Conservation (phyloP, 1,140 invertebrate species). For the Propsilocerus akamusi region DNA sequence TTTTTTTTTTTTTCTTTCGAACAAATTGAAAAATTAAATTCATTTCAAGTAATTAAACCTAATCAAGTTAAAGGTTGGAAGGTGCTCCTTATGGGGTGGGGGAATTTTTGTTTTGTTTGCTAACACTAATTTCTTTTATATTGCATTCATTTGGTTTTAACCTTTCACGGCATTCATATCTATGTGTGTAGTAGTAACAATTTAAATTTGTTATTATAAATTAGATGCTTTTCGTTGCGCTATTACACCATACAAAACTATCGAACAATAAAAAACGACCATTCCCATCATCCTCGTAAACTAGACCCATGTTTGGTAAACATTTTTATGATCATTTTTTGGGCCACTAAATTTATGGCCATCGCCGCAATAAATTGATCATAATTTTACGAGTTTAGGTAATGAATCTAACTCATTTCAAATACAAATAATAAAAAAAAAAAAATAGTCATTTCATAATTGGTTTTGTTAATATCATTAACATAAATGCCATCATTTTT, state of each 20-base stretch:
- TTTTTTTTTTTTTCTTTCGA: no score
- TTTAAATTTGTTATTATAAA: not conserved
- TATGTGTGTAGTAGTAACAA: not conserved
- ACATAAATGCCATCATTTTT: no score
- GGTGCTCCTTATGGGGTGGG: not conserved
- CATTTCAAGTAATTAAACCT: conserved; percentile 1
- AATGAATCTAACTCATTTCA: not conserved
- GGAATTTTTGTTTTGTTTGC: not conserved
- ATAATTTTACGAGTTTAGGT: not conserved
- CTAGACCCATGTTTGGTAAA: not conserved
- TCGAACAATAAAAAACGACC: not conserved
- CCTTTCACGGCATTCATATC: not conserved
- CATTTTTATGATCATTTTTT: not conserved
- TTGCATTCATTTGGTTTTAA: not conserved
- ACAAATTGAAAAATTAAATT: not conserved
- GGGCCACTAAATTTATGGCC: not conserved
- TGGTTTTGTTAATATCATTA: conserved; percentile 3
- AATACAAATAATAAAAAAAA: not conserved
- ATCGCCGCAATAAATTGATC: not conserved
- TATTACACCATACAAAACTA: not conserved
- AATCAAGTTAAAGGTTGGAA: not conserved
- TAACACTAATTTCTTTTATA: not conserved
- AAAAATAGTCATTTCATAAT: not conserved
- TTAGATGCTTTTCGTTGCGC: not conserved
- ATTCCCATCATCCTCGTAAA: not conserved